Base-by-base conservation (phyloP, 2,888 invertebrate species). In the Drosophila borborema region DNA sequence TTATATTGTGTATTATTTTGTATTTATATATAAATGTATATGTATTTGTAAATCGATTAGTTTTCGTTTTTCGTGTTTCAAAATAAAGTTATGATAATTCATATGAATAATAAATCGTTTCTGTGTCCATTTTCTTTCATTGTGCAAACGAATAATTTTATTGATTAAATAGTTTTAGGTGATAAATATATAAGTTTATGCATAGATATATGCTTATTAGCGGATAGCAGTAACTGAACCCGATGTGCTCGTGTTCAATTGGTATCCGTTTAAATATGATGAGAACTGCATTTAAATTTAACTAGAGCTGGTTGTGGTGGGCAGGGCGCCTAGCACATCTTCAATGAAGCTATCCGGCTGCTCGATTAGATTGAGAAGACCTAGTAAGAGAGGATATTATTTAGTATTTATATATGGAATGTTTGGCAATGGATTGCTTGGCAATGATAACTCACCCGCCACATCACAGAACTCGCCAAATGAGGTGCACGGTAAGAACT, bases 391-490 rank as follows among this genome's bases (percentile, higher is more conserved):
- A 9, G 1, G 8, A 18, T 20, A 45, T 18, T 51, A 41, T 6
- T 28, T 28, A 28, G 28, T 12, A 9, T 36, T 20, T 4, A 38
- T n/a, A 9, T 2, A 16, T 5, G 1, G 9, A 9, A 48, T 40
- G 7, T 40, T 40, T 40, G n/a, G n/a, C n/a, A 1, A n/a, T 48
- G 16, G 3, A n/a, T 34, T 51, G 6, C 3, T 49, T 14, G 41
- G 41, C 5, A 28, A 18, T 18, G 18, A 1, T 18, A 23, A 78
- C 89, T 72, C 72, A 93, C 98, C 98, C 84, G 96, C 95, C 80
- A 98, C 97, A 95, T 99, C 99, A 93, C 97, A 97, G 94, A 98
- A 98, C 94, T 99, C 99, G 9, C 95, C 95, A 93, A 99, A 97
- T 18, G 97, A 97, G 73, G 97, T 95, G 94, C 98, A 98, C 12